Evolutionary conservation across 2,888 invertebrate species (phyloP), one percentile per base, ranked within the genome.

Genomic region (Watsonalla binaria): DNA sequence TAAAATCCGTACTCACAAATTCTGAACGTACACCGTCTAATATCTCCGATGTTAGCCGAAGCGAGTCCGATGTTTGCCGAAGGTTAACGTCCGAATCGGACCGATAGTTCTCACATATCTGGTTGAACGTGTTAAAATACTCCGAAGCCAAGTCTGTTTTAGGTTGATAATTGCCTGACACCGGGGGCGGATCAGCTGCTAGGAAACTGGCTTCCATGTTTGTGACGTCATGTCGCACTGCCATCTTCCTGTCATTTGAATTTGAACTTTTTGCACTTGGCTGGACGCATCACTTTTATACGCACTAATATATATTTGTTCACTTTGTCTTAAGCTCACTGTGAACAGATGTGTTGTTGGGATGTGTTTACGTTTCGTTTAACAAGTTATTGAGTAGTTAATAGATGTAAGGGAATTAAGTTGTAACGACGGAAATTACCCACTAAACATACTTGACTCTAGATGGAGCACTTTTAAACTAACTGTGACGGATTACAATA

Each of bases 161-260:
- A 5, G 84, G 78, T 56, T 86, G 86, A 64, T 87, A 86, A 45
- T 72, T 70, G 55, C 75, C 75, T 2, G 77, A 88, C 82, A 82
- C 91, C 81, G 82, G 94, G 76, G 85, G 93, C 72, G 90, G 93
- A 89, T 78, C 93, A 78, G 86, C 94, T 84, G 81, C 83, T 63
- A 86, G 91, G 84, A 90, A 90, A 58, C 63, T 73, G 1, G 86
- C 68, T 68, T 93, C 91, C 84, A 91, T 90, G 58, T 59, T 72
- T n/a, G 62, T 59, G 58, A 78, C 74, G 74, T 89, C 82, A 75
- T 85, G 82, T 56, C 87, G 76, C 52, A 85, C 59, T 15, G 85
- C 82, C 89, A 89, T 88, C 57, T 61, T 63, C 49, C 37, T 37
- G 63, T 72, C 64, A 79, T 76, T 81, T 86, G 71, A 82, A 83